Percentiles rank a stretch among this genome's conserved stretches.
Evolutionary conservation across 2,888 invertebrate genomes (phyloP).

Genomic region (Mythimna albipuncta): DNA sequence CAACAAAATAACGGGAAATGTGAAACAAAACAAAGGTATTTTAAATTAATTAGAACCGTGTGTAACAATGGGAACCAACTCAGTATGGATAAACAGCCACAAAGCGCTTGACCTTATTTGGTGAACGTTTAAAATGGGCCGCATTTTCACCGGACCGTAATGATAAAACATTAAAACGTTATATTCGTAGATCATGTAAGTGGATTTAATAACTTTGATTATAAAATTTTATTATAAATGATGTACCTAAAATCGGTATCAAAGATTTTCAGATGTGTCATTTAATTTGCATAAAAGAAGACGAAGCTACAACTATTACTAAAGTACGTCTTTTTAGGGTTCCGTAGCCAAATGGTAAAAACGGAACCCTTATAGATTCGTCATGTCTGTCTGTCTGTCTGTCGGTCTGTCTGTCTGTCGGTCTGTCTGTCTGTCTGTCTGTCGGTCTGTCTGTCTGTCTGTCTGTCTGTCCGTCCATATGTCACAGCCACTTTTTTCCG

Average conservation of each 20-base stretch:
- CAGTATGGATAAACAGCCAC: constrained; percentile 51
- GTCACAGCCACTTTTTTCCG: too few species aligned
- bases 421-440: too few species aligned
- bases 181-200: neutral
- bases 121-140: constrained; percentile 36
- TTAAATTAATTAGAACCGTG: constrained; percentile 49
- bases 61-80: constrained; percentile 38
- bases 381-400: too few species aligned
- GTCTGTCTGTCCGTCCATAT: too few species aligned
- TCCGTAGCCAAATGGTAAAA: too few species aligned
- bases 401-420: too few species aligned
- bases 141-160: constrained; percentile 38
- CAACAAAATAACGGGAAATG: constrained; percentile 28
- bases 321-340: too few species aligned
- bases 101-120: constrained; percentile 61
- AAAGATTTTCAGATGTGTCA: neutral
- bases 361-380: too few species aligned
- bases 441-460: too few species aligned
- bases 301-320: neutral
- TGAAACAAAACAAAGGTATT: constrained; percentile 37
- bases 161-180: neutral
- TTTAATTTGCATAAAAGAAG: neutral
- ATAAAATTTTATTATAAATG: neutral
- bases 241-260: neutral
- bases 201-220: neutral